Evolutionary conservation across 2,113 vertebrate genomes (phyloP).

Genomic region (Phylloscopus whistleri): DNA sequence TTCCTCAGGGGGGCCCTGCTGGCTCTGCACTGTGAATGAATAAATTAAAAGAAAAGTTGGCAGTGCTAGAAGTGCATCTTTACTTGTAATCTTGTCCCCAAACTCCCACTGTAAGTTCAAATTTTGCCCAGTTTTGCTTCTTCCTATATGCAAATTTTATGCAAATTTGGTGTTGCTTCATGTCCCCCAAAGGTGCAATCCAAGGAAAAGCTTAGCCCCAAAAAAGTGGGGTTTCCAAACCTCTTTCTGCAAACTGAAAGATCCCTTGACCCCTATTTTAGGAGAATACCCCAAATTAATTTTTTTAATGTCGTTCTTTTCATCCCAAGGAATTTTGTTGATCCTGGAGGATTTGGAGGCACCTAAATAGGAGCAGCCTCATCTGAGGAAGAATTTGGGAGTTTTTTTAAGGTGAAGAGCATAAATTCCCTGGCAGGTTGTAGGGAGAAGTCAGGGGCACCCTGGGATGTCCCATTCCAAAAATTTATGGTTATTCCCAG

Average conservation of each 20-base stretch:
- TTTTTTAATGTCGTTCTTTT: rapidly evolving
- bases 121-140: neutral
- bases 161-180: neutral
- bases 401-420: neutral
- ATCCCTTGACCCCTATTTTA: neutral
- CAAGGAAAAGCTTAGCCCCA: neutral
- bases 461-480: too few relatives aligned
- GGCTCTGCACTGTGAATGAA: neutral
- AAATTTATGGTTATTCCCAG: neutral
- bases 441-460: neutral
- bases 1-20: too few relatives aligned
- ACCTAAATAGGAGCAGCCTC: neutral
- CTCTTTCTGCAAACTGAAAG: neutral
- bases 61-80: neutral
- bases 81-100: neutral
- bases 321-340: neutral
- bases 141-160: neutral
- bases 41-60: neutral
- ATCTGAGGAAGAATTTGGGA: neutral
- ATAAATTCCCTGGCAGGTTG: neutral
- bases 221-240: neutral
- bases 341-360: neutral
- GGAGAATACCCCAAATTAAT: neutral
- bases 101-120: neutral
- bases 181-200: neutral